phyloP scores from a whole-genome alignment of 1,140 invertebrate genomes.

The Formica selysi region DNA sequence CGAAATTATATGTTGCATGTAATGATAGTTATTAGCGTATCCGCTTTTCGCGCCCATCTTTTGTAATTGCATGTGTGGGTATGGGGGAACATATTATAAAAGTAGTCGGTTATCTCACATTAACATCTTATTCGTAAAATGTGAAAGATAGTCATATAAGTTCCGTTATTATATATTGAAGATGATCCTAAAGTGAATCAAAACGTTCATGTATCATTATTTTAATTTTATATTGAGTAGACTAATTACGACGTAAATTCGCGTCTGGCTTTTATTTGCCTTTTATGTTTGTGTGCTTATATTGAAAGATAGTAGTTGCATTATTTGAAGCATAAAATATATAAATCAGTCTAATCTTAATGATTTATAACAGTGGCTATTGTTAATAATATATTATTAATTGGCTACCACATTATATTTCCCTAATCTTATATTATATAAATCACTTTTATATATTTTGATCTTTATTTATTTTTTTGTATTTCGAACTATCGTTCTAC shows the following conservation, averaged over 20 bases:
- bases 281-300: no score
- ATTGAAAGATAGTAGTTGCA: constrained; percentile 8
- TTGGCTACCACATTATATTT: neutral
- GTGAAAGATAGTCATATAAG: constrained; percentile 9
- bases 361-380: neutral
- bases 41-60: constrained; percentile 29
- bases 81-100: neutral
- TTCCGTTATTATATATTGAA: no score
- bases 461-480: neutral
- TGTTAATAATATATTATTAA: neutral
- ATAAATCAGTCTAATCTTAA: neutral
- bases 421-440: neutral
- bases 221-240: no score
- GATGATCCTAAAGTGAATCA: no score
- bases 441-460: neutral
- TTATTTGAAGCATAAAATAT: neutral
- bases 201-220: no score
- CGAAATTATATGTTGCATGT: constrained; percentile 56
- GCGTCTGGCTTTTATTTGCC: no score
- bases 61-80: constrained; percentile 14
- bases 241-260: no score
- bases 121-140: constrained; percentile 29
- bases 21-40: constrained; percentile 52
- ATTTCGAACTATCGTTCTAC: neutral
- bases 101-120: constrained; percentile 26